Conservation (phyloP, 2,797 vertebrate genomes). For the Adelosebastes latens region DNA sequence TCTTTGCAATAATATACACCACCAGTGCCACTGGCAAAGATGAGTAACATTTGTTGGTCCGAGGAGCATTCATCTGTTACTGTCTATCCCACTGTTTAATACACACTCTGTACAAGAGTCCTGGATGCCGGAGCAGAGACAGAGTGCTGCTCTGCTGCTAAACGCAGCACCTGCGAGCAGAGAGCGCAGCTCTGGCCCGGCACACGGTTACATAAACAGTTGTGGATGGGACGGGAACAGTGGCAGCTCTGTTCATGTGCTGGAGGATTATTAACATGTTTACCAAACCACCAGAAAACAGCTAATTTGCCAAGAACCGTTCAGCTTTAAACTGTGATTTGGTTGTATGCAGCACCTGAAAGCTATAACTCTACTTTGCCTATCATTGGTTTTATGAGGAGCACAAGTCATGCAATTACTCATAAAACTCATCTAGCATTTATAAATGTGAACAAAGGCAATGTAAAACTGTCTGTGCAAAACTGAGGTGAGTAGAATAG, state of each 20-base stretch:
- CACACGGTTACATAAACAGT: conserved; percentile 73
- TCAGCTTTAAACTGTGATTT: conserved; percentile 53
- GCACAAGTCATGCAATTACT: background rate
- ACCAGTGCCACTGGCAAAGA: conserved; percentile 27
- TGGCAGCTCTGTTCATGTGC: conserved; percentile 77
- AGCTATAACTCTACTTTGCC: conserved; percentile 21
- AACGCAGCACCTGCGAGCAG: conserved; percentile 74
- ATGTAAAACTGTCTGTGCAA: background rate
- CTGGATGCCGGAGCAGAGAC: conserved; percentile 47
- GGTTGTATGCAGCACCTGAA: conserved; percentile 44
- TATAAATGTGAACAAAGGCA: conserved; percentile 7
- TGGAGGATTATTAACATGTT: conserved; percentile 78
- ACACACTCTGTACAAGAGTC: conserved; percentile 12
- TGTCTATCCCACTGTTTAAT: conserved; percentile 24
- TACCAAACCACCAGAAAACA: conserved; percentile 67
- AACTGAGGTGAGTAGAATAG: background rate
- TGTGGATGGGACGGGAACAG: conserved; percentile 69
- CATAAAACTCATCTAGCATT: conserved; percentile 1
- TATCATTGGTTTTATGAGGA: conserved; percentile 9
- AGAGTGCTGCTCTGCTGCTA: conserved; percentile 54
- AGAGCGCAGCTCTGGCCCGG: conserved; percentile 54
- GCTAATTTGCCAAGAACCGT: conserved; percentile 48
- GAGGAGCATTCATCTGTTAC: conserved; percentile 37
- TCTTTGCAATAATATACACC: conserved; percentile 20
- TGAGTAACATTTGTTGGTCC: conserved; percentile 37